Evolutionary conservation across 2,888 invertebrate species (phyloP).

Genomic region (Xylota segnis): DNA sequence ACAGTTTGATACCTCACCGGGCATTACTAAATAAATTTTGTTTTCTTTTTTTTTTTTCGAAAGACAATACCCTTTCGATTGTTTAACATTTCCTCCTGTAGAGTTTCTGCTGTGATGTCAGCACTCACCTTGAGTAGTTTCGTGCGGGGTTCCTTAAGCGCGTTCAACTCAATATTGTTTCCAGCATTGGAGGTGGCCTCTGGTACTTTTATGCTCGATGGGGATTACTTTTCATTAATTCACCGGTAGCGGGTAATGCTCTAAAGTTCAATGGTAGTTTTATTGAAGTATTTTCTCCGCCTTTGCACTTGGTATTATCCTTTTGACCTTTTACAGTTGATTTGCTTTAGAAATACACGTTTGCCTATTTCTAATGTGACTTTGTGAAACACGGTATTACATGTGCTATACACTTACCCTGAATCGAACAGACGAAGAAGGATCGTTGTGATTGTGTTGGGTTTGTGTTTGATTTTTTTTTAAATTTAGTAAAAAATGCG

Average conservation of each 20-base stretch:
- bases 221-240: background rate
- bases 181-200: background rate
- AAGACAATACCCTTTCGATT: conserved; percentile 31
- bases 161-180: conserved; percentile 13
- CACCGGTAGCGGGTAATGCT: background rate
- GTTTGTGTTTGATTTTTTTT: too few relatives aligned
- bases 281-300: background rate
- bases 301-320: background rate
- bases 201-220: conserved; percentile 1
- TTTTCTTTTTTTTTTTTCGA: background rate
- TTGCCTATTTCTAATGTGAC: background rate
- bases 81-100: background rate
- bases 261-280: background rate
- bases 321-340: background rate
- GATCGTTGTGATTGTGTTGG: background rate
- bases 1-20: conserved; percentile 40
- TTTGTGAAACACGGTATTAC: background rate
- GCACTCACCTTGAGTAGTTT: conserved; percentile 31
- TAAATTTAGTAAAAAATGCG: too few relatives aligned
- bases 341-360: background rate
- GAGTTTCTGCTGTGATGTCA: conserved; percentile 17
- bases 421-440: background rate
- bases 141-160: background rate
- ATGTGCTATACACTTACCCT: background rate
- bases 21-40: conserved; percentile 10